These are phyloP conservation scores for Nyctalus aviator DNA, from an alignment of 2,797 vertebrate species.

Conservation along the genomic window DNA sequence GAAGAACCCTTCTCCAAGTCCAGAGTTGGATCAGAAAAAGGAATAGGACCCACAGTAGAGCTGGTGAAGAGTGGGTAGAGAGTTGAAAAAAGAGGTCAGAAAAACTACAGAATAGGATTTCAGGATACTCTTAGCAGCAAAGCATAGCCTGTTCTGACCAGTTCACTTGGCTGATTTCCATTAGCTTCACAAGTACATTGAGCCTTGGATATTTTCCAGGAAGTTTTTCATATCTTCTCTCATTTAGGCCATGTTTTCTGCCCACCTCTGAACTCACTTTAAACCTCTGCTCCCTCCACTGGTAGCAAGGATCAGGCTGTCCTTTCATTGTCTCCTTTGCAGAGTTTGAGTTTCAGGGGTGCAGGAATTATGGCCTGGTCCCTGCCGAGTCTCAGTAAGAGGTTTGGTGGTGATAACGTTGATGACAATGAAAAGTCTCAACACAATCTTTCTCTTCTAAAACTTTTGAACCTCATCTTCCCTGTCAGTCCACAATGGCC, in stretches of 20 bases:
- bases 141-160: neutral
- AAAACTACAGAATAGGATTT: neutral
- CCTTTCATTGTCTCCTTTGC: neutral
- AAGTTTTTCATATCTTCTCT: neutral
- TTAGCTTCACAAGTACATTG: neutral
- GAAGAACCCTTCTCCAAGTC: neutral
- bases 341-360: neutral
- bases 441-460: neutral
- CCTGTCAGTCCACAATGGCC: neutral
- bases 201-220: neutral
- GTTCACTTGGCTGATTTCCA: neutral
- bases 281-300: neutral
- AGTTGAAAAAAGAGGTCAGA: neutral
- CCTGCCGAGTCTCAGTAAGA: neutral
- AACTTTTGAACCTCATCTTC: neutral
- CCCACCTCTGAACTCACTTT: neutral
- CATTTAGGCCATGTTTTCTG: neutral
- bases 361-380: fast-evolving
- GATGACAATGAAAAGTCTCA: neutral
- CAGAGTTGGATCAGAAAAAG: neutral
- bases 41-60: fast-evolving
- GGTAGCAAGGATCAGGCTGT: neutral
- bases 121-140: neutral
- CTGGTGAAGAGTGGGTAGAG: neutral
- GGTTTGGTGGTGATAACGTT: fast-evolving